Evolutionary conservation across 2,888 invertebrate species (phyloP), one percentile per base, ranked within the genome.

Genomic region (Acanthosepion esculentum): DNA sequence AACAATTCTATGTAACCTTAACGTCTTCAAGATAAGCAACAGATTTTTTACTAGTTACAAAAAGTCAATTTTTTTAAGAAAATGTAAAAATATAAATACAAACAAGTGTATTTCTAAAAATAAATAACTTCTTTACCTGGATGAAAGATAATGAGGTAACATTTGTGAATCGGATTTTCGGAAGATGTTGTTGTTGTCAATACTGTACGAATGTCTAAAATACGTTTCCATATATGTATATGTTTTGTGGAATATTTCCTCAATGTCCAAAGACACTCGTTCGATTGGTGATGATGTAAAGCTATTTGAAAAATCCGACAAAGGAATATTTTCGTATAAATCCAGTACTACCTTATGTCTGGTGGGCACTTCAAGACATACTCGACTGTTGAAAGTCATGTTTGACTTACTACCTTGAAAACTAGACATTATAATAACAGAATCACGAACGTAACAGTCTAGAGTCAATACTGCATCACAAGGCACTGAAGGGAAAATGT

Each of bases 161-260:
- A 78, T 78, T 78, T 78, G 78, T 15, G 78, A 78, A 12, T 78
- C 78, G 1, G 78, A 78, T 78, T 78, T 78, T 78, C 78, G 20
- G 78, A 33, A 78, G n/a, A 78, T 78, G 23, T 64, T 64, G n/a
- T 64, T 64, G n/a, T 78, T 78, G 78, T n/a, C n/a, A 33, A n/a
- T 18, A 78, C 78, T n/a, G 78, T 78, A 78, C 0, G n/a, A 33
- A 78, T 78, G 78, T 78, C 78, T 78, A 33, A 78, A 78, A 55
- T 94, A 64, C 12, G 94, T 94, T 55, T 94, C 64, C 94, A 94
- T 94, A 26, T 94, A 94, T 48, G 48, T 55, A 94, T 64, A 94
- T 6, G 94, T 94, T 48, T 94, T 48, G n/a, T 64, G 48, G 55
- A 55, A 94, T 64, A 94, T 15, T 94, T 94, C 94, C 55, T 94